Evolutionary conservation across 2,888 invertebrate species (phyloP), one percentile per base, ranked within the genome.

Genomic region (Byasa hedistus): DNA sequence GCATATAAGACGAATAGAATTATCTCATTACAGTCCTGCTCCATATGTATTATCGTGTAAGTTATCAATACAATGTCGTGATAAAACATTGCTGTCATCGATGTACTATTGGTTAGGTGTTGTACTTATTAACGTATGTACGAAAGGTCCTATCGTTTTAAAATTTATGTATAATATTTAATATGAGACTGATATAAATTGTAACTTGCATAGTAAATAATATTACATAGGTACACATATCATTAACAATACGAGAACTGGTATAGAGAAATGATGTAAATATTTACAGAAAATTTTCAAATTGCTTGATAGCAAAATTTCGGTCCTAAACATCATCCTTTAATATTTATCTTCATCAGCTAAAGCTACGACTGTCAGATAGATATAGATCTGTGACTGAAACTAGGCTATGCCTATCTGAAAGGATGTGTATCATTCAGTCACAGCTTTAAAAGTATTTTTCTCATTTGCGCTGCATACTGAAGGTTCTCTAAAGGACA

Each of bases 11-110:
- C 79, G 76, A 79, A 74, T 81, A 80, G 76, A 78, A 71, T 75
- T 73, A 72, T 75, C 77, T 80, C 78, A 71, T 79, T 78, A 82
- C 71, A 81, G 77, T 77, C 77, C 78, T 84, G 81, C 79, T 83
- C 81, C 83, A 81, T 75, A 74, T 75, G 72, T 73, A 77, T 78
- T 77, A 78, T 83, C 82, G 84, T 79, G 76, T 79, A 83, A 80
- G 75, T 77, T 81, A 78, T 77, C 71, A 74, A 82, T 83, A 82
- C 73, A 82, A 77, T 73, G 79, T 76, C 72, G 72, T 74, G 79
- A 82, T 82, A 82, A 59, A 64, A 64, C 83, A 86, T 87, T 86
- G 84, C 82, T 87, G 85, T 87, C 75, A 81, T 83, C 84, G 79
- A 77, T 79, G 83, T 84, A 87, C 78, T 81, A 77, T 77, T 76